Evolutionary conservation across 1,140 invertebrate species (phyloP).

Genomic region (Chionoecetes opilio): DNA sequence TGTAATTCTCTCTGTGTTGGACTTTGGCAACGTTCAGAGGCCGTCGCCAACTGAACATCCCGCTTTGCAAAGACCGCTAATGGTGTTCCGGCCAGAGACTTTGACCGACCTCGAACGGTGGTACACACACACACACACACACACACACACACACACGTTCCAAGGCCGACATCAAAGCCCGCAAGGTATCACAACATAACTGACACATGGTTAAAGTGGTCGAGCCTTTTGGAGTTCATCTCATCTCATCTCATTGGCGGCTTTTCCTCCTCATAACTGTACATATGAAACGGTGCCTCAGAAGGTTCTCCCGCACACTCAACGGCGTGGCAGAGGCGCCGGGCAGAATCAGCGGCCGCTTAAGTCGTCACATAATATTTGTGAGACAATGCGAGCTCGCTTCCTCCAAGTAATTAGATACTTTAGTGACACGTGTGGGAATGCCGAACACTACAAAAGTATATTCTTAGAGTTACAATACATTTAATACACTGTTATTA

Average conservation of each 20-base stretch:
- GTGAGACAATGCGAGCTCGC: neutral
- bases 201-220: neutral
- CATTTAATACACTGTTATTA: no score
- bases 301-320: neutral
- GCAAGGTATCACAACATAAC: neutral
- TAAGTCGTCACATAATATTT: neutral
- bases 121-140: conserved; percentile 4
- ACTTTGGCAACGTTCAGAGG: no score
- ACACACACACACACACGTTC: neutral
- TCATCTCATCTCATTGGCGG: conserved; percentile 7
- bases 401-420: neutral
- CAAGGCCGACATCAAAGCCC: neutral
- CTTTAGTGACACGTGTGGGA: neutral
- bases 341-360: neutral
- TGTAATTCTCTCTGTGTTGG: no score
- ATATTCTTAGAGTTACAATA: neutral
- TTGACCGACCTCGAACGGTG: no score
- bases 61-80: no score
- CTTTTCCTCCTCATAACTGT: conserved; percentile 19
- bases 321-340: neutral
- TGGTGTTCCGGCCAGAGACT: no score
- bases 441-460: neutral
- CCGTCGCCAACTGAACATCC: no score
- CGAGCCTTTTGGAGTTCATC: neutral
- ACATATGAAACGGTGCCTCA: conserved; percentile 1